Conservation (phyloP, 2,888 invertebrate genomes). For the Spilarctia lutea region DNA sequence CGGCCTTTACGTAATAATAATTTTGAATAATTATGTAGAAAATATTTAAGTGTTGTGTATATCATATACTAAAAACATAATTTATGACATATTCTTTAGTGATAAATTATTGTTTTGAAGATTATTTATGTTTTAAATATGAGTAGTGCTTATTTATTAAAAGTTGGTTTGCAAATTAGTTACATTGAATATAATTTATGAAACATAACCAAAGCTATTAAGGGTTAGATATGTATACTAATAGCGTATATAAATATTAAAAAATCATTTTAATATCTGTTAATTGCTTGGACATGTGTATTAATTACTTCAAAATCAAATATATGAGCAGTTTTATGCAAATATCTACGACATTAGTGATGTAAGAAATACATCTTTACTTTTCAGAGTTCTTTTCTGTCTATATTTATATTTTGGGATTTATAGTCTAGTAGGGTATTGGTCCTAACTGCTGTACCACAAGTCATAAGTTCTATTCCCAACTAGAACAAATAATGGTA, state of each 20-base stretch:
- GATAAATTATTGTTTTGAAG: background rate
- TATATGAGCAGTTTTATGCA: background rate
- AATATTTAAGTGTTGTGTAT: background rate
- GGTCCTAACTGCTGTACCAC: no score
- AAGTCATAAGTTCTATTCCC: background rate
- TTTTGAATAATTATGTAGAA: background rate
- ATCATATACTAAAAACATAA: background rate
- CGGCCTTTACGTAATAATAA: conserved; percentile 14
- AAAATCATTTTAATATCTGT: background rate
- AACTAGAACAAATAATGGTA: background rate
- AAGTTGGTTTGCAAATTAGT: conserved; percentile 1
- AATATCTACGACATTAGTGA: background rate
- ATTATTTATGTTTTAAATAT: background rate
- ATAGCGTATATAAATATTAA: background rate
- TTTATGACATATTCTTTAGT: background rate
- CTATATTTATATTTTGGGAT: background rate
- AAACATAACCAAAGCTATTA: background rate
- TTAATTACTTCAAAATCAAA: background rate
- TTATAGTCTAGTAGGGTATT: no score
- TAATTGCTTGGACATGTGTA: background rate
- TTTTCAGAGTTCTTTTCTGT: background rate
- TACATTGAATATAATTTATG: background rate
- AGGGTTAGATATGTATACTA: background rate
- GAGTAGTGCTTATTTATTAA: background rate
- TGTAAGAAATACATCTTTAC: background rate